Percentiles rank a stretch among this genome's conserved stretches.
Conservation (phyloP, 2,113 vertebrate species). For the Centropus bengalensis region DNA sequence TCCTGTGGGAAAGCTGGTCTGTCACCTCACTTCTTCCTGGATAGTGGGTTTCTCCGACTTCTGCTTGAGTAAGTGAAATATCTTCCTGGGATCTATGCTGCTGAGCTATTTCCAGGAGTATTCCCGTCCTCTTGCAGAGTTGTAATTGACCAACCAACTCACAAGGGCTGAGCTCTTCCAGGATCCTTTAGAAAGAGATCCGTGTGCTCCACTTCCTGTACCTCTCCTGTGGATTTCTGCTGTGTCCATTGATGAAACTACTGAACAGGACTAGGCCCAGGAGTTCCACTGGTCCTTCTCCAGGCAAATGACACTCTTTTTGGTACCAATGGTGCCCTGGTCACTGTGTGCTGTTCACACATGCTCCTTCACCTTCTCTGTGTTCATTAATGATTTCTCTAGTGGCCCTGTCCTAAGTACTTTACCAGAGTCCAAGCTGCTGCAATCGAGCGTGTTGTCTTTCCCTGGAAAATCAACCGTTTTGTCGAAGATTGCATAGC, state of each 20-base stretch:
- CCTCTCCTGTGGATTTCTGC: neutral
- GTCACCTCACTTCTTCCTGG: neutral
- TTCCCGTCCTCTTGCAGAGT: neutral
- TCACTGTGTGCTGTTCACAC: neutral
- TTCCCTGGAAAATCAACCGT: neutral
- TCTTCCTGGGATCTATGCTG: neutral
- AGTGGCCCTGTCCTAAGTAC: neutral
- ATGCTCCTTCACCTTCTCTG: neutral
- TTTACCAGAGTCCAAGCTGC: neutral
- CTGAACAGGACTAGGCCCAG: neutral
- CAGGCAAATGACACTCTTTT: neutral
- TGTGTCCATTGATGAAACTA: neutral
- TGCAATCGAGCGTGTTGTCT: neutral
- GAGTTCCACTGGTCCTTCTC: neutral
- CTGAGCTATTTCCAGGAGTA: neutral
- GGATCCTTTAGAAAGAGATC: neutral
- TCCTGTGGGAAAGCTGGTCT: neutral
- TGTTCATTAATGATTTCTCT: neutral
- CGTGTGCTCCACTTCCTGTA: neutral
- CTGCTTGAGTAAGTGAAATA: neutral
- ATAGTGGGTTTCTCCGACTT: neutral
- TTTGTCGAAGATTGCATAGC: neutral
- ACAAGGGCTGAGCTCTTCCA: neutral
- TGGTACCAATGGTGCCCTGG: fast-evolving
- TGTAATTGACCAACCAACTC: neutral